Percentiles rank a stretch among this genome's conserved stretches.
These are phyloP conservation scores for Streptopelia turtur DNA, from an alignment of 2,797 vertebrate species.

Conservation along the genomic window DNA sequence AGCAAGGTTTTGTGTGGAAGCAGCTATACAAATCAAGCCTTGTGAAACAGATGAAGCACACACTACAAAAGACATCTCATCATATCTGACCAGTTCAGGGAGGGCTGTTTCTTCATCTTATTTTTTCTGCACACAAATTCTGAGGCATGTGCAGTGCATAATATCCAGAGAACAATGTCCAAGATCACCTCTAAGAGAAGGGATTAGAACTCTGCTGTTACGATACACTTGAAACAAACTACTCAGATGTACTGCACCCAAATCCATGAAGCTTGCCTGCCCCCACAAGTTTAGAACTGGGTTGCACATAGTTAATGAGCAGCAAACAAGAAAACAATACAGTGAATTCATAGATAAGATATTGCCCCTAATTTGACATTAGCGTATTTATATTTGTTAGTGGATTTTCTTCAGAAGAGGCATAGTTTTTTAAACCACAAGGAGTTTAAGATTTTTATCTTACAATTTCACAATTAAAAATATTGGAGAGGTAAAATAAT, in stretches of 20 bases:
- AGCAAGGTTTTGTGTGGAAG: not conserved
- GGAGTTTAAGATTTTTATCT: not conserved
- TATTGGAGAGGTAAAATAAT: not conserved
- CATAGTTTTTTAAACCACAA: not conserved
- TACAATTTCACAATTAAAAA: not conserved
- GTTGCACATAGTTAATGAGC: not conserved
- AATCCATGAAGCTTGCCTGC: not conserved
- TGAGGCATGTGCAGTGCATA: fast-evolving
- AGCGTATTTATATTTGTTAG: not conserved
- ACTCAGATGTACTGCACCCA: not conserved
- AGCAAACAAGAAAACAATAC: not conserved
- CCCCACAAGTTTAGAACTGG: not conserved
- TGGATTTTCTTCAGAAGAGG: not conserved
- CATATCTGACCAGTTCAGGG: not conserved
- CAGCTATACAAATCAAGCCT: not conserved
- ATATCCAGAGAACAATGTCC: not conserved
- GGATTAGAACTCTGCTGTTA: not conserved
- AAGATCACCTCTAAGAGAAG: not conserved
- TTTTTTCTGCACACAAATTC: not conserved
- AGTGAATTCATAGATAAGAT: not conserved
- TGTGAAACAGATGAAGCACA: not conserved
- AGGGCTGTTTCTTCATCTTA: not conserved
- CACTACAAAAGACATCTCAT: not conserved
- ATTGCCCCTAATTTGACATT: not conserved
- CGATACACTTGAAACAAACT: not conserved